Evolutionary conservation across 1,140 invertebrate genomes (phyloP).

Genomic region (Tetraneura akinire): DNA sequence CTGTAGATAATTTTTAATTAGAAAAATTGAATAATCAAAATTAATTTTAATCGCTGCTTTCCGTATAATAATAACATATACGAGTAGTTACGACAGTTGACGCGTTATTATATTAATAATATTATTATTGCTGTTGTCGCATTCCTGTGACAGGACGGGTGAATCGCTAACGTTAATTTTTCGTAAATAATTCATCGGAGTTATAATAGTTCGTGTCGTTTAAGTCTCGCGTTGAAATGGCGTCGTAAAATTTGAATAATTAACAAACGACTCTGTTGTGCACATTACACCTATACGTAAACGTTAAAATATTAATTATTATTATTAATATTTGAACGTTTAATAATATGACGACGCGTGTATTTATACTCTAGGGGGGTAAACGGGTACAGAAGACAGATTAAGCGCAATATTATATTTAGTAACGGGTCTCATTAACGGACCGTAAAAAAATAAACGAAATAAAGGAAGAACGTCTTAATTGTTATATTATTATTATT

Average conservation of each 20-base stretch:
- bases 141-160: no score
- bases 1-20: no score
- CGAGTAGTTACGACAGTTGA: no score
- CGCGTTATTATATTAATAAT: no score
- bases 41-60: no score
- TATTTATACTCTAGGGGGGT: background rate
- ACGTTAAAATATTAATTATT: no score
- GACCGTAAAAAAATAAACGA: conserved; percentile 31
- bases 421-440: background rate
- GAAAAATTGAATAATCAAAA: no score
- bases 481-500: conserved; percentile 19
- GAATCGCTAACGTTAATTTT: background rate
- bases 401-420: conserved; percentile 9
- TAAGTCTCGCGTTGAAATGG: background rate
- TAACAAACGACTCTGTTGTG: conserved; percentile 9
- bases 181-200: background rate
- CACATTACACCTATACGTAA: no score
- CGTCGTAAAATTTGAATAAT: conserved; percentile 20
- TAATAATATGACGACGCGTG: no score
- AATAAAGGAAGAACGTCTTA: conserved; percentile 18
- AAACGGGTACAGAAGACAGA: background rate
- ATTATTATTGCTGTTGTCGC: no score
- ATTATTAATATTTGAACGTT: no score
- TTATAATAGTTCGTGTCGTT: conserved; percentile 12
- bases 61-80: no score